Base-by-base conservation (phyloP, 2,797 vertebrate genomes). In the Glyptemys insculpta region DNA sequence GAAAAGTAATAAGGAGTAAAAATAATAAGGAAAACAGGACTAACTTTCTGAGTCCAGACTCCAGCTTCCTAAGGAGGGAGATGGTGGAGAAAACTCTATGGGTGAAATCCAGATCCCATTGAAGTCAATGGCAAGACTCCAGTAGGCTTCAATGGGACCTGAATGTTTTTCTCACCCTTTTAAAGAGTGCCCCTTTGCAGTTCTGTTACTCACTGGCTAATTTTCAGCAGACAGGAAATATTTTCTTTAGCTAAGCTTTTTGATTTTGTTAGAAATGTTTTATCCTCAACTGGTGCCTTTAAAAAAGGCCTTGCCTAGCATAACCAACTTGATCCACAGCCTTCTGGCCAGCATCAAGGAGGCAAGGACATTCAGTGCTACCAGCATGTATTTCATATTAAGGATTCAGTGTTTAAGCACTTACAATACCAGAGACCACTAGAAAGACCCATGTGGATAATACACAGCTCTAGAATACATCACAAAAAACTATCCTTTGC, bases 201-300 rank as follows among this genome's bases (percentile, higher is more conserved):
- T 44, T 12, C 2, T 4, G 5, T 85, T 92, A 81, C 31, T 79
- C 82, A 91, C 3, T 72, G 52, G 12, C 6, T 86, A 44, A 89
- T 94, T 96, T 96, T 49, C 50, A 94, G 44, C 18, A 31, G 3
- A 10, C 29, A 52, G 59, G 72, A 86, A 87, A 87, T 81, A 25
- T 12, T 11, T 1, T 12, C 29, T 80, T 62, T 92, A 92, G 76
- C 65, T 79, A 82, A 81, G 91, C 6, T 87, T 12, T 79, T 0
- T 83, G 9, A 47, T 14, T 86, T 95, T 84, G 11, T 85, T 74
- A 68, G 81, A 93, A 89, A 9, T 57, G 1, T 76, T 93, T 88
- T 80, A 44, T 85, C 11, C 44, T 21, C 31, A 79, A 29, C 44
- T 90, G 18, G 49, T 92, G 76, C 74, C 62, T 95, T 19, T 89